Base-by-base conservation (phyloP, 2,888 invertebrate species). In the Eilema griseolum region DNA sequence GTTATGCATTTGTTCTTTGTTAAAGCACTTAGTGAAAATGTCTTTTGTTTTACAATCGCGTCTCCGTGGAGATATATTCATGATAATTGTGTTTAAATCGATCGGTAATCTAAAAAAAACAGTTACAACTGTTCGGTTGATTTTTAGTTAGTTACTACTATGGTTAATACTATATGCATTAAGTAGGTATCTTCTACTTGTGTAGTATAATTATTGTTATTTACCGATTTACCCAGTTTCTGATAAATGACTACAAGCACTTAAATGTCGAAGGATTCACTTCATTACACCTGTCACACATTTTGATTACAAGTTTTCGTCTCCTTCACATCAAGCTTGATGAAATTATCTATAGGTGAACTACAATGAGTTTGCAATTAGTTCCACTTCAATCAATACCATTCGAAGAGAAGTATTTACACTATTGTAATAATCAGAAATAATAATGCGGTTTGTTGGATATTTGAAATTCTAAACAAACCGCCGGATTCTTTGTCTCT, bases 381-480 rank as follows among this genome's bases (percentile, higher is more conserved):
- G 12, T 37, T 12, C 33, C 1, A 11, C 5, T 37, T 37, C 12
- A 12, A 37, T 37, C 12, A 37, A 37, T 3, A 14, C 16, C 14
- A 41, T 41, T 0, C 14, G 41, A 41, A 41, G 14, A 5, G 64
- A 69, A 69, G 37, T 66, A 26, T 73, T 71, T 73, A 62, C 52
- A 76, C 77, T 62, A 66, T 75, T 79, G 74, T 72, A 56, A 56
- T 56, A 65, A 57, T 61, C n/a, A 16, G 8, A 20, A 72, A 75
- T 73, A 74, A 77, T 77, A 82, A 85, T 77, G 86, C 86, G 85
- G 84, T 85, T 83, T 81, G 66, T 73, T 74, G 76, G 70, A 78
- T 73, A 74, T 62, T 62, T 70, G 81, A 74, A 80, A 83, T 83
- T 83, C 64, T 79, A 80, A 81, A 82, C 60, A 71, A 69, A 74